Evolutionary conservation across 2,113 vertebrate genomes (phyloP).

Genomic region (Scomber colias): DNA sequence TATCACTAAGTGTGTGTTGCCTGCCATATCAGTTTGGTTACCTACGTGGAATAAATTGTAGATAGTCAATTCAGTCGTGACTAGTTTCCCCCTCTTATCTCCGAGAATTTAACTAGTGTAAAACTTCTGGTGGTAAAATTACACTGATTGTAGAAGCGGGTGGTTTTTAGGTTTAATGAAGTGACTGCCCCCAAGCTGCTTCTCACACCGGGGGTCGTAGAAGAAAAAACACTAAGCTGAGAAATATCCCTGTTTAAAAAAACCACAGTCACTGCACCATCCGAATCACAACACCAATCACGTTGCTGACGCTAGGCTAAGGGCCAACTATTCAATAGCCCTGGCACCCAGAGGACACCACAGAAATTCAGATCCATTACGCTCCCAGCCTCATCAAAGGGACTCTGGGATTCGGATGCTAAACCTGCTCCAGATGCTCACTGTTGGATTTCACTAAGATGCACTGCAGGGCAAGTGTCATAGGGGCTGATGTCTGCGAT

Average conservation of each 20-base stretch:
- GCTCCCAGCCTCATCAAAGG: constrained; percentile 77
- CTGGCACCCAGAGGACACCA: constrained; percentile 67
- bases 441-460: constrained; percentile 74
- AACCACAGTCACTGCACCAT: constrained; percentile 39
- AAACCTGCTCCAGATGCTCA: constrained; percentile 79
- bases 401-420: constrained; percentile 67
- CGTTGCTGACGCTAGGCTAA: constrained; percentile 65
- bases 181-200: neutral
- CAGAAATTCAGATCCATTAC: constrained; percentile 75
- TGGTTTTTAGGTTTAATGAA: no score
- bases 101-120: constrained; percentile 27
- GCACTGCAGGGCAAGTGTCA: constrained; percentile 69
- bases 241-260: constrained; percentile 48
- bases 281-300: constrained; percentile 71
- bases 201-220: constrained; percentile 34
- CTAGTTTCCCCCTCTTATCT: constrained; percentile 56
- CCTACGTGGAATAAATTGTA: constrained; percentile 57
- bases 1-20: neutral
- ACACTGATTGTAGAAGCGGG: constrained; percentile 33
- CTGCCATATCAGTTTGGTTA: constrained; percentile 23
- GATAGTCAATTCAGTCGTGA: constrained; percentile 37
- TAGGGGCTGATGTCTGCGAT: constrained; percentile 37
- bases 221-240: constrained; percentile 42
- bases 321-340: constrained; percentile 69
- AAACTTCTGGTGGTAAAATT: constrained; percentile 49